A percentile compares a stretch with the other conserved stretches of the same genome.
Evolutionary conservation across 2,888 invertebrate species (phyloP).

Genomic region (Scaptomyza tumidula): DNA sequence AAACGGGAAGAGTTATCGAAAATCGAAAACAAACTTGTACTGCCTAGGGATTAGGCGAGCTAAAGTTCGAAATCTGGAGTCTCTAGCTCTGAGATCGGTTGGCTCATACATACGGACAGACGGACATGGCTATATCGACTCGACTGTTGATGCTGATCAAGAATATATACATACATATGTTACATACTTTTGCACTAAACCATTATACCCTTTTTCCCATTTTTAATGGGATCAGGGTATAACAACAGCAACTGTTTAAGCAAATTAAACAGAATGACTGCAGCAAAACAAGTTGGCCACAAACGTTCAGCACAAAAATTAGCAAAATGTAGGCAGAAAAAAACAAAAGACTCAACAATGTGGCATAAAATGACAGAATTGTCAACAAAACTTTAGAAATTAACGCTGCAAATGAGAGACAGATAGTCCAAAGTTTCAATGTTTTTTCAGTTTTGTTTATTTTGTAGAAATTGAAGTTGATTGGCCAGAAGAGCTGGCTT

Average conservation of each 20-base stretch:
- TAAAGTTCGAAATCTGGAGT: no score
- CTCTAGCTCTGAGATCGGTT: no score
- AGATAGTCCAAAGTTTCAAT: not conserved
- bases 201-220: no score
- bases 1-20: no score
- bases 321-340: conserved; percentile 23
- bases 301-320: conserved; percentile 35
- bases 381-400: conserved; percentile 55
- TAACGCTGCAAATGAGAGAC: conserved; percentile 29
- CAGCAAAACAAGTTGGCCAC: conserved; percentile 40
- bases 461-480: not conserved
- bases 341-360: conserved; percentile 24
- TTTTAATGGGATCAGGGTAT: no score
- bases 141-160: no score
- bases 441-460: not conserved
- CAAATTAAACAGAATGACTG: conserved; percentile 43
- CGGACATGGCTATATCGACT: no score
- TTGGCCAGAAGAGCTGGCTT: not conserved
- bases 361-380: conserved; percentile 49
- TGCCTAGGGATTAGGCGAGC: no score
- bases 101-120: no score
- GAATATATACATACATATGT: no score
- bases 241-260: conserved; percentile 37
- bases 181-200: no score
- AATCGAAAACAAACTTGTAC: no score